Conservation (phyloP, 1,140 invertebrate species). For the Diachasmimorpha longicaudata region DNA sequence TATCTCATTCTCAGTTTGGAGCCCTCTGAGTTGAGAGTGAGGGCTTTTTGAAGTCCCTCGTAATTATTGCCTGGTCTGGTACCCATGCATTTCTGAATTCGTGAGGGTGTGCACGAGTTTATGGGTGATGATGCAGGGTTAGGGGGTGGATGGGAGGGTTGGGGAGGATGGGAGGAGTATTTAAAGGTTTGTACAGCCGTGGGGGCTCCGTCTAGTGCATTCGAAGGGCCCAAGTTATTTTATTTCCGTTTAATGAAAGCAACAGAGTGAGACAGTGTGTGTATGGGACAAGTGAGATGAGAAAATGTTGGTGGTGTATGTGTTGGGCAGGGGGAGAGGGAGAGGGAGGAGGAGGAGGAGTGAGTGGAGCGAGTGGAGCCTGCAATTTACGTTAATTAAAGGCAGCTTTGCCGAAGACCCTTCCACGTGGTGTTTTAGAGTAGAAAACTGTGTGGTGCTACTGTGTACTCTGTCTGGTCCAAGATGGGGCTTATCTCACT, state of each 20-base stretch:
- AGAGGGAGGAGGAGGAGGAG: conserved; percentile 25
- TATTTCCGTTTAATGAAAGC: conserved; percentile 34
- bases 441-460: conserved; percentile 10
- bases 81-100: not conserved
- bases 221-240: conserved; percentile 40
- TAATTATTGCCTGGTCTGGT: conserved; percentile 5
- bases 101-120: conserved; percentile 1
- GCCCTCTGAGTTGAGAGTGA: not conserved
- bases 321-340: not conserved
- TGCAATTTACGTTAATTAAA: conserved; percentile 58
- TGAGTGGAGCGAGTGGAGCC: conserved; percentile 35
- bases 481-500: not conserved
- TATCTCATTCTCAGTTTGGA: not conserved
- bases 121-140: too few species aligned
- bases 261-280: not conserved
- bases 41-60: not conserved
- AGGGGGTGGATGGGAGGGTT: not conserved
- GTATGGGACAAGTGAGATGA: not conserved
- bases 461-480: not conserved
- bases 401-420: conserved; percentile 39
- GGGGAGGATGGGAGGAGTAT: too few species aligned
- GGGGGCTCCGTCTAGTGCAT: not conserved
- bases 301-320: not conserved
- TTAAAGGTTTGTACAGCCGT: not conserved
- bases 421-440: conserved; percentile 4